Conservation (phyloP, 2,113 vertebrate species). For the Microtus oregoni region DNA sequence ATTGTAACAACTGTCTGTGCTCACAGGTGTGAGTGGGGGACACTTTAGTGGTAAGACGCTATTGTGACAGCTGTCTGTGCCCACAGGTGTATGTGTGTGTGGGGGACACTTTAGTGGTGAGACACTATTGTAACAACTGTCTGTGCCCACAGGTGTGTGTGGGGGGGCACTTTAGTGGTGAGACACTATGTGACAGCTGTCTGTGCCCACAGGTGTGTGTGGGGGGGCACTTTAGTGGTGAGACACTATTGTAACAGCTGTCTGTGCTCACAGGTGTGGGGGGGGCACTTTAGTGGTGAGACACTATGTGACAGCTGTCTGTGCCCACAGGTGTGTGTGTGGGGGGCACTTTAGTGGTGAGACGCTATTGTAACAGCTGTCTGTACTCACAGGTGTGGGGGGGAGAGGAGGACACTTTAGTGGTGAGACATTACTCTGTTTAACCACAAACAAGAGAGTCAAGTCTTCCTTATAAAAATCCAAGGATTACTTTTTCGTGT, state of each 20-base stretch:
- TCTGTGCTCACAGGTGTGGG: too few relatives aligned
- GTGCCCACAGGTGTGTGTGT: background rate
- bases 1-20: too few relatives aligned
- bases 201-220: background rate
- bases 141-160: background rate
- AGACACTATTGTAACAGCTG: too few relatives aligned
- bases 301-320: background rate
- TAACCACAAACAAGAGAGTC: background rate
- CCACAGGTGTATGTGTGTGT: background rate
- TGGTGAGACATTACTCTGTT: background rate
- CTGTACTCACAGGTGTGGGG: background rate
- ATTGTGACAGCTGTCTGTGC: background rate
- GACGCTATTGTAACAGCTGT: background rate
- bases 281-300: background rate
- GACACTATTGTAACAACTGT: background rate
- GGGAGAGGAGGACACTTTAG: background rate
- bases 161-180: too few relatives aligned
- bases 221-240: too few relatives aligned
- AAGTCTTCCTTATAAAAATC: background rate
- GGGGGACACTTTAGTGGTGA: background rate
- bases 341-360: background rate
- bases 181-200: too few relatives aligned
- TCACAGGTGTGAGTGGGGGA: fast-evolving
- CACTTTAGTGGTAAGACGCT: background rate
- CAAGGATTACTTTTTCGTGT: background rate